These are phyloP conservation scores for Ornithoptera priamus DNA, from an alignment of 2,888 invertebrate genomes.

Conservation along the genomic window DNA sequence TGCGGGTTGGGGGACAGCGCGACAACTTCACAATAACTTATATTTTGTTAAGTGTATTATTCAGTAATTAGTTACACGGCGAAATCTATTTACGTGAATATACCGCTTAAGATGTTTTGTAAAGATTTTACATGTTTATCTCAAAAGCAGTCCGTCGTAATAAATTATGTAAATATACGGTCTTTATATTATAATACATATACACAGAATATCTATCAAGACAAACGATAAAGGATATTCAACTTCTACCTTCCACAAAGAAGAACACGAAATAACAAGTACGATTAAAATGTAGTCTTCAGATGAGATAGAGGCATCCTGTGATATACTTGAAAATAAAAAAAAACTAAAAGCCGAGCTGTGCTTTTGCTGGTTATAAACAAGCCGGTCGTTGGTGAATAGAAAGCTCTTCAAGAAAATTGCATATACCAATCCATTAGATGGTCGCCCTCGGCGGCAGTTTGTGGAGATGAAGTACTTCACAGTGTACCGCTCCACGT, in stretches of 20 bases:
- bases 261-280: too few relatives aligned
- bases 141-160: background rate
- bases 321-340: background rate
- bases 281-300: too few relatives aligned
- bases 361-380: constrained; percentile 13
- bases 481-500: constrained; percentile 1
- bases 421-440: constrained; percentile 27
- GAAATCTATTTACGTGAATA: background rate
- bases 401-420: constrained; percentile 23
- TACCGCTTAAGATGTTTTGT: background rate
- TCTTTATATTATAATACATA: background rate
- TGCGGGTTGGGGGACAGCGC: too few relatives aligned
- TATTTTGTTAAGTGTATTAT: background rate
- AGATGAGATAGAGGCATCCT: too few relatives aligned
- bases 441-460: constrained; percentile 12
- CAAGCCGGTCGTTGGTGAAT: constrained; percentile 10
- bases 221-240: background rate
- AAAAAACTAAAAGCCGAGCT: background rate
- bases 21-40: background rate
- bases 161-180: background rate
- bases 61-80: background rate
- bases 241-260: background rate
- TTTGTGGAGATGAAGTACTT: constrained; percentile 13
- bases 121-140: background rate
- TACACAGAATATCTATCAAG: background rate